These are phyloP conservation scores for Torymus texanus DNA, from an alignment of 2,888 invertebrate species.

Conservation along the genomic window DNA sequence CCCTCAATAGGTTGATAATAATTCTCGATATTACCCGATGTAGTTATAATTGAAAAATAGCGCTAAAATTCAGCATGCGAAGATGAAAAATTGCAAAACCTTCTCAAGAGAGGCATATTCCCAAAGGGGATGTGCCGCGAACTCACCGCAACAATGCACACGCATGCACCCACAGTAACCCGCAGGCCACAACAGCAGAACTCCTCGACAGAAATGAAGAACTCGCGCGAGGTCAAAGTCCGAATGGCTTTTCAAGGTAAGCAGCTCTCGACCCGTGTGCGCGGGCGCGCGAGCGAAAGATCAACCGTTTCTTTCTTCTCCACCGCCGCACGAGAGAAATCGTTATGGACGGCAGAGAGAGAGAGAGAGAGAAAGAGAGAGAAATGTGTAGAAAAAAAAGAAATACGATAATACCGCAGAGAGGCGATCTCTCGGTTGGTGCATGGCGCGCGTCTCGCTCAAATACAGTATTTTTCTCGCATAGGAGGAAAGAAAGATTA, in stretches of 20 bases:
- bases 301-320: conserved; percentile 27
- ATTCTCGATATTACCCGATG: too few relatives aligned
- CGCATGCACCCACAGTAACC: too few relatives aligned
- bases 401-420: not conserved
- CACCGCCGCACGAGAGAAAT: not conserved
- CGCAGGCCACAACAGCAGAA: not conserved
- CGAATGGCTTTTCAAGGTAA: conserved; percentile 69
- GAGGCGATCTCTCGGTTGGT: not conserved
- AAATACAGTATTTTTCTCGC: too few relatives aligned
- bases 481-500: not conserved
- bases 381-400: not conserved
- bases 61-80: too few relatives aligned
- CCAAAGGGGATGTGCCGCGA: too few relatives aligned
- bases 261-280: conserved; percentile 57
- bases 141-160: too few relatives aligned
- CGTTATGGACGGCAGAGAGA: conserved; percentile 1
- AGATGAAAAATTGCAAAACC: too few relatives aligned
- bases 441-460: too few relatives aligned
- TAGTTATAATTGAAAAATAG: too few relatives aligned
- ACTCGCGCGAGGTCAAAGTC: conserved; percentile 69
- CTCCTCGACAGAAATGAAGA: not conserved
- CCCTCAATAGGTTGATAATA: too few relatives aligned
- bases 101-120: too few relatives aligned
- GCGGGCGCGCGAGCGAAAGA: not conserved
- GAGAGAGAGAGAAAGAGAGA: conserved; percentile 7